phyloP scores from a whole-genome alignment of 2,113 vertebrate genomes.

The Eolophus roseicapilla region DNA sequence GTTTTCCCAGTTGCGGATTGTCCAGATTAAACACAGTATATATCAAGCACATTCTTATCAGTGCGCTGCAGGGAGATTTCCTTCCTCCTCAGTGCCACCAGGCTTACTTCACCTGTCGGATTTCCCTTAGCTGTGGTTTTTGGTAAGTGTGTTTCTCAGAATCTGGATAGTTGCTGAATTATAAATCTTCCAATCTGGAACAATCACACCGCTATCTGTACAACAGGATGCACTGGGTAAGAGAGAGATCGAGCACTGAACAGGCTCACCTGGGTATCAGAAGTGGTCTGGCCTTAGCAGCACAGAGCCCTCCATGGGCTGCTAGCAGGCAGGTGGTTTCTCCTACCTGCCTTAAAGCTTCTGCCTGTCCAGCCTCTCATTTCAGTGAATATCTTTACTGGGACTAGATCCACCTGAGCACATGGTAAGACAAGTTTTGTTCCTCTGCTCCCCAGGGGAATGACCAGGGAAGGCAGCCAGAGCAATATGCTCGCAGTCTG shows the following conservation, averaged over 20 bases:
- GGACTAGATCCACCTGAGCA: not conserved
- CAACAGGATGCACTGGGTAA: not conserved
- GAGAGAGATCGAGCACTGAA: not conserved
- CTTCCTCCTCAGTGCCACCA: constrained; percentile 21
- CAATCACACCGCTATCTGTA: not conserved
- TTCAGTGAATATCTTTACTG: not conserved
- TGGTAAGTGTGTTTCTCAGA: constrained; percentile 1
- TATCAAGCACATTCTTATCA: constrained; percentile 40
- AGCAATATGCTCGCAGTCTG: accelerated
- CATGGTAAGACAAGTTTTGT: not conserved
- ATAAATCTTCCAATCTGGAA: not conserved
- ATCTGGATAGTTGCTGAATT: not conserved
- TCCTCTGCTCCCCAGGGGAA: not conserved
- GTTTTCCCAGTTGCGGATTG: not conserved
- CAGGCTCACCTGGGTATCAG: not conserved
- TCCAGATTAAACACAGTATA: not conserved
- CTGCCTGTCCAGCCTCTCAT: not conserved
- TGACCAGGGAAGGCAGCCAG: not conserved
- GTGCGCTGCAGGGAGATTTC: constrained; percentile 45
- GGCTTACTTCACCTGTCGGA: constrained; percentile 30
- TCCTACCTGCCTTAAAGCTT: not conserved
- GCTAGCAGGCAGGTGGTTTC: not conserved
- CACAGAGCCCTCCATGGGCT: not conserved
- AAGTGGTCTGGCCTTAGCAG: not conserved
- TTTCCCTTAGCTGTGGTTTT: constrained; percentile 32